A percentile compares a stretch with the other conserved stretches of the same genome.
Evolutionary conservation across 2,888 invertebrate genomes (phyloP).

Genomic region (Lasioglossum pauxillum): DNA sequence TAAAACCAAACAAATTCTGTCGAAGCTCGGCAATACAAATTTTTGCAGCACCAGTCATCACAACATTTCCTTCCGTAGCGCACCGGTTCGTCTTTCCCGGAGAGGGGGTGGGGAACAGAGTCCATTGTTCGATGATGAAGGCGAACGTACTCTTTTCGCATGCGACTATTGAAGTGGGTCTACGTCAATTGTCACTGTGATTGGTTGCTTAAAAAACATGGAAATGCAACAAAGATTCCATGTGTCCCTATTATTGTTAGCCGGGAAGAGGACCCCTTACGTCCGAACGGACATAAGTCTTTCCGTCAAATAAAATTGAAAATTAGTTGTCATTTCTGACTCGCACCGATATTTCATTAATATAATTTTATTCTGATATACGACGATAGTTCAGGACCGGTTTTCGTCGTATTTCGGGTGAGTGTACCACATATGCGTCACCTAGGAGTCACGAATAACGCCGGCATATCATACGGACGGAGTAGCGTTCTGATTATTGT

Average conservation of each 20-base stretch:
- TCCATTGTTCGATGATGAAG: neutral
- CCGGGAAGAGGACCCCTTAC: neutral
- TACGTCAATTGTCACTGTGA: neutral
- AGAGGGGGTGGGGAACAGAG: neutral
- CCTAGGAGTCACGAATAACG: no score
- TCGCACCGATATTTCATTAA: no score
- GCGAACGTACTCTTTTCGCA: neutral
- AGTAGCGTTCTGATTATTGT: no score
- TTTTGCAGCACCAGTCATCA: neutral
- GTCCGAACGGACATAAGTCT: neutral
- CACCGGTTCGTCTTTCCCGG: neutral
- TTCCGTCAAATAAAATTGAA: neutral
- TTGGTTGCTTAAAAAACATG: neutral
- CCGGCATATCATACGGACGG: no score
- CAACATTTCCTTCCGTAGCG: neutral
- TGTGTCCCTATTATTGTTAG: neutral
- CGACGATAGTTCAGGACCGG: no score
- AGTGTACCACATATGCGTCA: no score
- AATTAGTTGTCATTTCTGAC: no score
- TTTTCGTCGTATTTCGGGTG: no score
- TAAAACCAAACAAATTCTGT: no score
- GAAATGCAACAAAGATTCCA: conserved; percentile 1
- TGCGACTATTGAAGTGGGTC: neutral
- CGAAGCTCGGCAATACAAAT: neutral
- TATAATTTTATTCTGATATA: no score